Conservation (phyloP, 2,113 vertebrate species). For the Boleophthalmus pectinirostris region DNA sequence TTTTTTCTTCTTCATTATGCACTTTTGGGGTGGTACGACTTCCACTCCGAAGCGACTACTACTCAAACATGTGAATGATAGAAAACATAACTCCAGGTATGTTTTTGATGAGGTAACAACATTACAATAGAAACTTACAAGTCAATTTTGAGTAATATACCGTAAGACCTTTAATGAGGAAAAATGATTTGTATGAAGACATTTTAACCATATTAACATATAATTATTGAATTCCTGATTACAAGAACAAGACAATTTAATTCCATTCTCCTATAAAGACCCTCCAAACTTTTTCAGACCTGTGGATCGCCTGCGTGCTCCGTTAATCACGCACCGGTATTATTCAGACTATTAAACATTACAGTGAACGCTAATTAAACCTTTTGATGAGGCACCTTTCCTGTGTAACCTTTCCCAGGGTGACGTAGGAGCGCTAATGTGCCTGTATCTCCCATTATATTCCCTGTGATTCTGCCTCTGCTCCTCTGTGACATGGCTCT, state of each 20-base stretch:
- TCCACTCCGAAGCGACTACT: no score
- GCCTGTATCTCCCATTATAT: conserved; percentile 21
- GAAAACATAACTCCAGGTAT: no score
- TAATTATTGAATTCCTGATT: background rate
- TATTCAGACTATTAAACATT: background rate
- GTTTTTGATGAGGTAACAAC: no score
- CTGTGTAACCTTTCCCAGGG: conserved; percentile 37
- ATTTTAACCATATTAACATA: background rate
- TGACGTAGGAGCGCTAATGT: conserved; percentile 42
- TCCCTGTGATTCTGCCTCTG: conserved; percentile 24
- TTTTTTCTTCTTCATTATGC: no score
- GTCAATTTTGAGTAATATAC: no score
- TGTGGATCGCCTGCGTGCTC: background rate
- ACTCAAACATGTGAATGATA: no score
- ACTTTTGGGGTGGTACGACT: no score
- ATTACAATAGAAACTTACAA: no score
- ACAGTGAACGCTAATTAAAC: conserved; percentile 19
- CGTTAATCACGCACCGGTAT: background rate
- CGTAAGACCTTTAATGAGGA: no score
- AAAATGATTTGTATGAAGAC: no score
- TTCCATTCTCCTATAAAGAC: background rate
- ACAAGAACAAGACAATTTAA: background rate
- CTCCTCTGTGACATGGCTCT: conserved; percentile 49
- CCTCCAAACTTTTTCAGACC: background rate
- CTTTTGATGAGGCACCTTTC: conserved; percentile 12